Conservation (phyloP, 1,140 invertebrate genomes). For the Lethrus apterus region DNA sequence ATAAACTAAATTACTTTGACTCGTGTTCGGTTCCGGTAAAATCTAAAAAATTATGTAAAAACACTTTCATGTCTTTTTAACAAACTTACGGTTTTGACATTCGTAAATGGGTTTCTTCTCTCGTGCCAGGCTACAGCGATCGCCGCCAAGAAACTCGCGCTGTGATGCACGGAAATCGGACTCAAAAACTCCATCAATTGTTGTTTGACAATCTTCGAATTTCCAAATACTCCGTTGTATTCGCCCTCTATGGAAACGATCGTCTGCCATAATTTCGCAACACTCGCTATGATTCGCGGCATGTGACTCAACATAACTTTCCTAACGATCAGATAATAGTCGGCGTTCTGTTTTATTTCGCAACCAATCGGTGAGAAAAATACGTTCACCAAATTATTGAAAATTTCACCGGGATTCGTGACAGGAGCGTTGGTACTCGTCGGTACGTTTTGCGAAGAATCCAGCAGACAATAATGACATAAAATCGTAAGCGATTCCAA, state of each 20-base stretch:
- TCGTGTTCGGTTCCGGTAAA: slow-evolving; percentile 57
- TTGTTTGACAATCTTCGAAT: slow-evolving; percentile 61
- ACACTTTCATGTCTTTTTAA: background rate
- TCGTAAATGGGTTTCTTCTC: slow-evolving; percentile 46
- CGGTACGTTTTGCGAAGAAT: slow-evolving; percentile 55
- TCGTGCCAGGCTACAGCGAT: slow-evolving; percentile 88
- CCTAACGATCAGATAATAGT: slow-evolving; percentile 56
- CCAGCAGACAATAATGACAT: slow-evolving; percentile 79
- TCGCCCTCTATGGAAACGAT: slow-evolving; percentile 43
- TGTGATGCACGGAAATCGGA: slow-evolving; percentile 81
- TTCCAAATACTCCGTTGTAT: slow-evolving; percentile 48
- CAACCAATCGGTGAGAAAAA: slow-evolving; percentile 46
- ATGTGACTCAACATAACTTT: slow-evolving; percentile 71
- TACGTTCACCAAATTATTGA: slow-evolving; percentile 77
- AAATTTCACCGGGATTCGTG: slow-evolving; percentile 61
- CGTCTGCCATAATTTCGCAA: slow-evolving; percentile 76
- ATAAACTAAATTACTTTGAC: slow-evolving; percentile 72
- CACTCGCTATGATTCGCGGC: slow-evolving; percentile 72
- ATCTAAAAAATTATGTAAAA: slow-evolving; percentile 41
- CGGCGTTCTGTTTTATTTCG: slow-evolving; percentile 37
- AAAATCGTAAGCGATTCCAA: slow-evolving; percentile 77
- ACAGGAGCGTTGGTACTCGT: slow-evolving; percentile 40
- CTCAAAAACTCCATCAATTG: slow-evolving; percentile 80
- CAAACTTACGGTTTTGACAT: slow-evolving; percentile 44
- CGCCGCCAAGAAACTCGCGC: slow-evolving; percentile 73